phyloP scores from a whole-genome alignment of 2,888 invertebrate genomes.

The Tuta absoluta region DNA sequence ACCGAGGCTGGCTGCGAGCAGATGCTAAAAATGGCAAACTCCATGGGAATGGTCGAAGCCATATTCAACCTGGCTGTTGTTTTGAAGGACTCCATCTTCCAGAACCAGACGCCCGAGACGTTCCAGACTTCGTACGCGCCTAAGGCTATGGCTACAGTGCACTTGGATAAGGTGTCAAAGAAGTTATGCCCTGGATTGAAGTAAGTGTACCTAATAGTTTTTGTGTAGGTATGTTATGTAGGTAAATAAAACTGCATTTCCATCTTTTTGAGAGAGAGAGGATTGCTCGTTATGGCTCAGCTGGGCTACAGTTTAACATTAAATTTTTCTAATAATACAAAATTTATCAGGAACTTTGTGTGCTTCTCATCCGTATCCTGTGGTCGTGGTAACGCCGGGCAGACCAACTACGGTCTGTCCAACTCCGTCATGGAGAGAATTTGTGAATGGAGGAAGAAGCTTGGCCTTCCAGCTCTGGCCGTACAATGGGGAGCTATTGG shows the following conservation, averaged over 20 bases:
- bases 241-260: no score
- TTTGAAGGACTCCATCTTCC: constrained; percentile 87
- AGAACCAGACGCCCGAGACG: constrained; percentile 86
- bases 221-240: no score
- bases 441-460: constrained; percentile 86
- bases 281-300: no score
- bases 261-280: no score
- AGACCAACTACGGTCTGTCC: constrained; percentile 94
- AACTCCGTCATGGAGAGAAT: constrained; percentile 95
- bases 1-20: constrained; percentile 85
- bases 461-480: constrained; percentile 89
- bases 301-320: not conserved
- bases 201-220: constrained; percentile 55
- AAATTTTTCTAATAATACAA: not conserved
- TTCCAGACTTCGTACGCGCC: constrained; percentile 87
- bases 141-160: constrained; percentile 90
- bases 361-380: constrained; percentile 96
- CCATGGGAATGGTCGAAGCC: constrained; percentile 87
- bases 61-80: constrained; percentile 95
- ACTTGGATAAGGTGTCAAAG: constrained; percentile 84
- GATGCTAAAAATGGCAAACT: constrained; percentile 84
- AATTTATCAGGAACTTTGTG: constrained; percentile 85
- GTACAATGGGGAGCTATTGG: constrained; percentile 97
- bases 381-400: constrained; percentile 95
- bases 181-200: constrained; percentile 64